These are phyloP conservation scores for Leptobrachium ailaonicum DNA, from an alignment of 2,113 vertebrate genomes.

Conservation along the genomic window DNA sequence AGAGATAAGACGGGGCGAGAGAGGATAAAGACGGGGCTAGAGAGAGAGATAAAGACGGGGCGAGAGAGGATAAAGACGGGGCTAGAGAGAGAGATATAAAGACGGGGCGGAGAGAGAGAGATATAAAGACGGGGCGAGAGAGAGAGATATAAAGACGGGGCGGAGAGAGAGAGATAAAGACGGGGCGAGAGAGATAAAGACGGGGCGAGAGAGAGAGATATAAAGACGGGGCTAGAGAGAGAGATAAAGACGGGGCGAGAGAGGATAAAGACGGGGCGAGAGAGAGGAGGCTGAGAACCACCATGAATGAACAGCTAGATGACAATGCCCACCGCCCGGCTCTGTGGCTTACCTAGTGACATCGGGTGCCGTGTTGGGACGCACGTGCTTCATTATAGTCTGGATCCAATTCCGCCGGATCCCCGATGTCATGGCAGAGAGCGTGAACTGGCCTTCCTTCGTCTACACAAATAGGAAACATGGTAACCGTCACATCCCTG, in stretches of 20 bases:
- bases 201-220: no score
- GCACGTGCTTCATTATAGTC: conserved; percentile 93
- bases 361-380: conserved; percentile 84
- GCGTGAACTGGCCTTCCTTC: conserved; percentile 85
- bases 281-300: not conserved
- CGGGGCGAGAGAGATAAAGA: no score
- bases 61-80: conserved; percentile 12
- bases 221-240: no score
- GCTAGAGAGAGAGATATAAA: no score
- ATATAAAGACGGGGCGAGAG: no score
- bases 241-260: not conserved
- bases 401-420: conserved; percentile 98
- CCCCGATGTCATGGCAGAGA: conserved; percentile 96
- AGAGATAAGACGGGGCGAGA: no score
- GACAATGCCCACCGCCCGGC: not conserved
- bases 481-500: not conserved
- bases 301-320: not conserved
- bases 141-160: no score
- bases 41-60: not conserved
- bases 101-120: no score
- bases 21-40: no score
- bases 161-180: no score
- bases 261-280: no score
- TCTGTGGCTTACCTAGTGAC: conserved; percentile 83
- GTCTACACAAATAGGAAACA: conserved; percentile 65